Conservation (phyloP, 2,113 vertebrate species). For the Otolemur garnettii region DNA sequence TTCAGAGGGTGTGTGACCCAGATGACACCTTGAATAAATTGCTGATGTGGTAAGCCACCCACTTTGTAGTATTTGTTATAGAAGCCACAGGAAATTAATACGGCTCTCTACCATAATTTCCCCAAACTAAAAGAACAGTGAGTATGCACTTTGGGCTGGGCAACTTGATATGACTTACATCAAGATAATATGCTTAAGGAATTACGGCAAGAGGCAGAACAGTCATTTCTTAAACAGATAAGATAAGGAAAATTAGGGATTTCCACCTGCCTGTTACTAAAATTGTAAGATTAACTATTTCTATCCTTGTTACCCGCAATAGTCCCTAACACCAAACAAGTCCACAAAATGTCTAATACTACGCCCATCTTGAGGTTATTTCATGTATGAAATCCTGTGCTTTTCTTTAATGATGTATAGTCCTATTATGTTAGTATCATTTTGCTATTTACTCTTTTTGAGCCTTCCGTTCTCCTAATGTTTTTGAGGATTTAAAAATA, state of each 20-base stretch:
- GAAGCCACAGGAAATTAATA: not conserved
- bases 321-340: not conserved
- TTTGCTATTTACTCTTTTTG: not conserved
- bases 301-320: not conserved
- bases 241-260: not conserved
- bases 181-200: not conserved
- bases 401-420: not conserved
- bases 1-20: not conserved
- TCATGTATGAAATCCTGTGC: conserved; percentile 3
- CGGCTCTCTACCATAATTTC: not conserved
- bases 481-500: not conserved
- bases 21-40: not conserved
- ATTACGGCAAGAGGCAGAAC: not conserved
- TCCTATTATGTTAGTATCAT: not conserved
- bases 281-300: conserved; percentile 24
- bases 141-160: not conserved
- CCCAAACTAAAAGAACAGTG: not conserved
- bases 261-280: not conserved
- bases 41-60: not conserved
- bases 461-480: not conserved
- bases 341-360: not conserved
- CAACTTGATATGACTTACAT: not conserved
- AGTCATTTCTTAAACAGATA: not conserved
- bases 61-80: not conserved
- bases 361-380: not conserved